Evolutionary conservation across 2,797 vertebrate species (phyloP).

Genomic region (Gadopsis marmoratus): DNA sequence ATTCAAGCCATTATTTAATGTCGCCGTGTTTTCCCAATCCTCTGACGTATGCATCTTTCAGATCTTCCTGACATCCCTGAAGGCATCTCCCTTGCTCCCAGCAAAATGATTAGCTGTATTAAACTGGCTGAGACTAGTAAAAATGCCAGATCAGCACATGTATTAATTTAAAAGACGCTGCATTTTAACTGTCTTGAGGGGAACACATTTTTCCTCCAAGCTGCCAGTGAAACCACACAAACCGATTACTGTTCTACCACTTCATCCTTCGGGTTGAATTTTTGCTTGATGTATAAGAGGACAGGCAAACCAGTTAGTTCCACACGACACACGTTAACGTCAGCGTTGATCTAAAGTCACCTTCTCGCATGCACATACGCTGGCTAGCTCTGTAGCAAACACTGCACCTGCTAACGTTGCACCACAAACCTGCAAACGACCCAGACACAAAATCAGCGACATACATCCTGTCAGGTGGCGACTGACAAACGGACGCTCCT

Average conservation of each 20-base stretch:
- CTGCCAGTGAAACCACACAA: too few relatives aligned
- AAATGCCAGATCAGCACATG: not conserved
- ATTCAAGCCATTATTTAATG: too few relatives aligned
- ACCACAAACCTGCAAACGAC: slow-evolving; percentile 71
- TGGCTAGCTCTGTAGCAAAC: slow-evolving; percentile 35
- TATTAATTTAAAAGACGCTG: not conserved
- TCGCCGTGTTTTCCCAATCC: not conserved
- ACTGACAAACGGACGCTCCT: not conserved
- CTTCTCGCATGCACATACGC: not conserved
- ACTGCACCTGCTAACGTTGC: not conserved
- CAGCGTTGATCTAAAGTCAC: not conserved
- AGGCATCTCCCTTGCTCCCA: not conserved
- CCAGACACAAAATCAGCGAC: slow-evolving; percentile 80
- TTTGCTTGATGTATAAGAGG: rapidly evolving
- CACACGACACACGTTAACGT: not conserved
- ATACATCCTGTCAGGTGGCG: slow-evolving; percentile 68
- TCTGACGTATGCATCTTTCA: not conserved
- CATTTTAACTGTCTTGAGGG: too few relatives aligned
- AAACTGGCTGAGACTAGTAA: not conserved
- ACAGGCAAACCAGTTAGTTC: not conserved
- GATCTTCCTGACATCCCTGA: too few relatives aligned
- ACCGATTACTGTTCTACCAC: not conserved
- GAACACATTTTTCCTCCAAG: too few relatives aligned
- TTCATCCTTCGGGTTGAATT: too few relatives aligned
- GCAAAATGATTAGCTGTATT: not conserved